Conservation (phyloP, 2,113 vertebrate species). For the Caretta caretta region DNA sequence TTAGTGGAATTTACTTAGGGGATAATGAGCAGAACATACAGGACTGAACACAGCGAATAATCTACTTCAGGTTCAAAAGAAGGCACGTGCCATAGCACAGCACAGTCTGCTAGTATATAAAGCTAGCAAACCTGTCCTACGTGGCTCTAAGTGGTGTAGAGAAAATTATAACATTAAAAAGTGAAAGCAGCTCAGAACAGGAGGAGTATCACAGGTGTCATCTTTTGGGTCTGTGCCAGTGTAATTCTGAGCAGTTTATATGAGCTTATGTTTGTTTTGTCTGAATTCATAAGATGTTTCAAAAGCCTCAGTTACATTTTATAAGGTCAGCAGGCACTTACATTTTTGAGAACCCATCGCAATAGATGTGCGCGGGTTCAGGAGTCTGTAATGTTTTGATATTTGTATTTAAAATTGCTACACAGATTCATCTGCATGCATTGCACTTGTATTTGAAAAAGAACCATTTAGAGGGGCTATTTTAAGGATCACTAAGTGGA, state of each 20-base stretch:
- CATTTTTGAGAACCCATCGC: neutral
- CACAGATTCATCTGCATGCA: conserved; percentile 27
- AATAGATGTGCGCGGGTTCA: neutral
- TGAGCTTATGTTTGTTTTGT: neutral
- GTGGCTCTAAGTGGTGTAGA: neutral
- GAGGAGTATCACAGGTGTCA: neutral
- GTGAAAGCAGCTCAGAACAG: neutral
- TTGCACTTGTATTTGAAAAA: conserved; percentile 56
- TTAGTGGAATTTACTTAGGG: neutral
- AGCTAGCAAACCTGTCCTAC: neutral
- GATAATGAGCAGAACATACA: neutral
- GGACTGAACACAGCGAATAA: conserved; percentile 19
- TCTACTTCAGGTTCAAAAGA: neutral
- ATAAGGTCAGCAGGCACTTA: conserved; percentile 41
- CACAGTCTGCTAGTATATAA: neutral
- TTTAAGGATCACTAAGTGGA: conserved; percentile 53
- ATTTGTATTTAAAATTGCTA: conserved; percentile 37
- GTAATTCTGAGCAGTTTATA: neutral
- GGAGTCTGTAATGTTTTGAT: conserved; percentile 7
- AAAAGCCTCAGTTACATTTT: conserved; percentile 22
- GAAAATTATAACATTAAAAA: neutral
- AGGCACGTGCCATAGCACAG: neutral
- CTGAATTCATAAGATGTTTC: conserved; percentile 9
- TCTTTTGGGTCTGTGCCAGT: neutral
- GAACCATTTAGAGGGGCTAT: neutral